phyloP scores from a whole-genome alignment of 2,888 invertebrate genomes.

The Spodoptera littoralis region DNA sequence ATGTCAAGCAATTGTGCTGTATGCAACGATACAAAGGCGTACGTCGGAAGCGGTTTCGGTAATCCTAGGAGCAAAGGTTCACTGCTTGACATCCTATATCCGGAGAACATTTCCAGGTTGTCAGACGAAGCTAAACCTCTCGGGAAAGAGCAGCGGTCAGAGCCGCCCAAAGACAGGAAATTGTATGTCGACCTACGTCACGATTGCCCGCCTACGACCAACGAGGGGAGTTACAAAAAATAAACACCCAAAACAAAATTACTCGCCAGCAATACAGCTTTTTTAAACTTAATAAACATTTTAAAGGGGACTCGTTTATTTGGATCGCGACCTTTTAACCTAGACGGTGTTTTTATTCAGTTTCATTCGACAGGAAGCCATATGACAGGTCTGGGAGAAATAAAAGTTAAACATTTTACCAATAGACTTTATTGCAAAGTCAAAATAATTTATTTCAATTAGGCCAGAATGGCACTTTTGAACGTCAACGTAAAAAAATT shows the following conservation, averaged over 20 bases:
- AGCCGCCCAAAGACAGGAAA: conserved; percentile 78
- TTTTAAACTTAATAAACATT: conserved; percentile 43
- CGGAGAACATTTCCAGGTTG: conserved; percentile 80
- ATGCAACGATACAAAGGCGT: conserved; percentile 43
- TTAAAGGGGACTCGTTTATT: conserved; percentile 29
- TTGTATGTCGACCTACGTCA: conserved; percentile 85
- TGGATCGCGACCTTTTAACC: conserved; percentile 25
- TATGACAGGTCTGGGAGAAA: background rate
- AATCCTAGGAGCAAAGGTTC: conserved; percentile 72
- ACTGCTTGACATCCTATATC: conserved; percentile 84
- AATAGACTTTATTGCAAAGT: too few relatives aligned
- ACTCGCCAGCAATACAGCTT: conserved; percentile 51
- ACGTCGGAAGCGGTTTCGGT: conserved; percentile 80
- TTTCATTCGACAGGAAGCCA: conserved; percentile 12
- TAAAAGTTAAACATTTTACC: background rate
- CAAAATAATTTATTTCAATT: too few relatives aligned
- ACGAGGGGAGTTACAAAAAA: conserved; percentile 55
- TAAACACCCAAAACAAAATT: conserved; percentile 56
- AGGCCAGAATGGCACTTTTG: too few relatives aligned
- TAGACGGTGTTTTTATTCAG: conserved; percentile 14
- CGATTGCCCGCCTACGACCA: conserved; percentile 63
- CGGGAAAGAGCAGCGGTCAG: conserved; percentile 82
- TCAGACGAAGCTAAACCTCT: conserved; percentile 74
- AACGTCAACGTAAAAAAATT: too few relatives aligned
- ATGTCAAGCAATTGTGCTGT: conserved; percentile 19